Base-by-base conservation (phyloP, 2,888 invertebrate genomes). In the Ectobius pallidus region DNA sequence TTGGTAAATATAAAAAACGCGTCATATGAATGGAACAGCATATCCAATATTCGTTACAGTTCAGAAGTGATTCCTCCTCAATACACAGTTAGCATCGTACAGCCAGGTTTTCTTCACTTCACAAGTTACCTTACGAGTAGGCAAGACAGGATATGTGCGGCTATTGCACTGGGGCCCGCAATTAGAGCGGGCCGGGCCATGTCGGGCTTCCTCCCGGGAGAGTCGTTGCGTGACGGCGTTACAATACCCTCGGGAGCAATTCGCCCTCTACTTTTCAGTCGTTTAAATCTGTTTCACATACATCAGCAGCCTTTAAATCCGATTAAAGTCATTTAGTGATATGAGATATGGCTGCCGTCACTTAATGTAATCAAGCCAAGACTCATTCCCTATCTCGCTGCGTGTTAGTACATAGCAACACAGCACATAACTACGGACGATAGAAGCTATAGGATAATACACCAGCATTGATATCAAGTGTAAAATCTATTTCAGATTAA, bases 291-390 rank as follows among this genome's bases (percentile, higher is more conserved):
- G 63, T 42, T 70, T 70, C 70, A 42, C 70, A 58, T 55, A 55
- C 58, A 44, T 39, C 70, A 44, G 42, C 58, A 42, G 69, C 67
- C 72, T 72, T 63, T 72, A 58, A 61, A 72, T 72, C 69, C 58
- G 72, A 72, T 72, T 72, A 72, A 62, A 72, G 63, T 72, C 49
- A 69, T 72, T 72, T 69, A 61, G 62, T 49, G 62, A 69, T 46
- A 63, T 71, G 63, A 71, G 62, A 71, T 22, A 65, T 65, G 44
- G 65, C 44, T 7, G 2, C 39, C 44, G 65, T 65, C 27, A 65
- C 65, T 65, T 65, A 65, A 44, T 65, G 44, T 65, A 65, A 65
- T 65, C 46, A 65, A 65, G 27, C 27, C 27, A 27, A 46, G n/a
- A 65, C n/a, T 44, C 34, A 16, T 25, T n/a, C n/a, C 25, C 65